Base-by-base conservation (phyloP, 2,797 vertebrate genomes). In the Dendrocincla fuliginosa region DNA sequence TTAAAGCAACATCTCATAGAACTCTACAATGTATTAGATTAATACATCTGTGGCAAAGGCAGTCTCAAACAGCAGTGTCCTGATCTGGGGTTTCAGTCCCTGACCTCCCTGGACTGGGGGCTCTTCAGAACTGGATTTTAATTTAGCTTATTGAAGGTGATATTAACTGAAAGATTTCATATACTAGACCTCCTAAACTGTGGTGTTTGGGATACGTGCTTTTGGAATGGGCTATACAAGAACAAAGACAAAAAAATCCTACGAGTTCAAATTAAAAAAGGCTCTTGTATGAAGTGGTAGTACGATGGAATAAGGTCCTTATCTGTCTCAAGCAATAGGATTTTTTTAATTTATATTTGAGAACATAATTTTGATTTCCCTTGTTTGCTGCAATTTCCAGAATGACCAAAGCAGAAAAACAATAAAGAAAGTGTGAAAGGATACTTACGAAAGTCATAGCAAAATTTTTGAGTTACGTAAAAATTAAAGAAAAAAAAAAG, bases 101-200 rank as follows among this genome's bases (percentile, higher is more conserved):
- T 84, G 55, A 53, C 65, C 10, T n/a, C 32, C 14, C 10, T 79
- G 57, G 19, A 32, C n/a, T 68, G 3, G 5, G 11, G 30, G 5
- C 30, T 91, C 78, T 95, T 94, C 61, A 65, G 57, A 90, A 83
- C 46, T 75, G 76, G 19, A 61, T 91, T 91, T 92, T 74, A 47
- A 25, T 80, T 91, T 80, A 74, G 56, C 9, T 6, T 85, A 2
- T 37, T 73, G 16, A 35, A 78, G 24, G n/a, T 59, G 55, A 80
- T 78, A 32, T 20, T 20, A 74, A 77, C 33, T 64, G 46, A 15
- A 84, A 55, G 10, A 52, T 87, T 83, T 84, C 28, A 32, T 75
- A 33, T 37, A 37, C 47, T 39, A n/a, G 39, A 49, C 25, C 25
- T 76, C 13, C 35, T 81, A 27, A 90, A 71, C 15, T 61, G 10